These are phyloP conservation scores for Halcyon malimbica DNA, from an alignment of 2,113 vertebrate genomes.

Conservation along the genomic window DNA sequence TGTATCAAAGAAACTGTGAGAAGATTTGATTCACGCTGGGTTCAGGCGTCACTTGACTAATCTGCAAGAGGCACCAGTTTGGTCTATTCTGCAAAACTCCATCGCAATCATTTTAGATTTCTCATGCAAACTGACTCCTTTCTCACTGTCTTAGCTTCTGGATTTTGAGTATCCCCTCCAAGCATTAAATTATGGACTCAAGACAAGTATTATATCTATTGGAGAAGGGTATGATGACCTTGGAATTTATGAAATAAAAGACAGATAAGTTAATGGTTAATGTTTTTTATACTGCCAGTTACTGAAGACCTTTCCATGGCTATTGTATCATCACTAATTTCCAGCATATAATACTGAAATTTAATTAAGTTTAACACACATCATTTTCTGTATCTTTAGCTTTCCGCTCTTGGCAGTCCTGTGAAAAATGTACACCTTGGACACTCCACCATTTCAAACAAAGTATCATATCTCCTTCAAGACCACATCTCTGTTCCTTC, in stretches of 20 bases:
- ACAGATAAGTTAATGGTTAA: not conserved
- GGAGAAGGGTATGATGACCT: not conserved
- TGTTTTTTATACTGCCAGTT: not conserved
- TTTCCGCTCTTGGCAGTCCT: slow-evolving; percentile 2
- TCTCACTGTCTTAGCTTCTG: not conserved
- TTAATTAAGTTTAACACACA: not conserved
- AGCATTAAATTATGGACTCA: not conserved
- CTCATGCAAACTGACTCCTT: not conserved
- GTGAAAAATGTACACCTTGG: slow-evolving; percentile 10
- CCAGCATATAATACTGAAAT: slow-evolving; percentile 33
- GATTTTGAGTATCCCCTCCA: not conserved
- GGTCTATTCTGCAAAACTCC: not conserved
- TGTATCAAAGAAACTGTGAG: not conserved
- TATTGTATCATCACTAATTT: slow-evolving; percentile 30
- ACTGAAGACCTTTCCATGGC: not conserved
- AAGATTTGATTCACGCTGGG: not conserved
- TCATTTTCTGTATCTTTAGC: slow-evolving; percentile 39
- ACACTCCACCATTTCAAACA: not conserved
- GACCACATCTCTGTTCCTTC: not conserved
- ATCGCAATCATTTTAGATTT: not conserved
- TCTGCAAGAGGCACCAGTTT: not conserved
- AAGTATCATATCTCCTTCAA: not conserved
- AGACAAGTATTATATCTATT: not conserved
- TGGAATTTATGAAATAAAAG: not conserved
- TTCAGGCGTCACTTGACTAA: not conserved